Conservation (phyloP, 2,888 invertebrate genomes). For the Branchipolynoe longqiensis region DNA sequence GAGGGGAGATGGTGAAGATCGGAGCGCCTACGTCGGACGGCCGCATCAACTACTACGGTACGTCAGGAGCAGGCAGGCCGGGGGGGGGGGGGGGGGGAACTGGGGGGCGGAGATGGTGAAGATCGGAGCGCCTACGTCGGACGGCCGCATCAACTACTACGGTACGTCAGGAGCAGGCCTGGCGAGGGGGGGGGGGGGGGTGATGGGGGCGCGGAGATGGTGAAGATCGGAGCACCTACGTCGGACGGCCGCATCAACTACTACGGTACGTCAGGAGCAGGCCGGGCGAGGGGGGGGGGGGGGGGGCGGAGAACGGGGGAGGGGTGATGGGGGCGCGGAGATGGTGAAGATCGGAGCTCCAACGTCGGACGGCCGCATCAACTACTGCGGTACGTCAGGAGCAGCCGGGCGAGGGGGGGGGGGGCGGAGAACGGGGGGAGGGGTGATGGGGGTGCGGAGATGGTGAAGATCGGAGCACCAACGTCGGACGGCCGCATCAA, state of each 20-base stretch:
- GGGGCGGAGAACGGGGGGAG: no score
- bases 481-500: conserved; percentile 36
- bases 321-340: conserved; percentile 30
- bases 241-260: conserved; percentile 46
- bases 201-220: conserved; percentile 42
- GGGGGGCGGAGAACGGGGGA: conserved; percentile 12
- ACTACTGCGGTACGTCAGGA: conserved; percentile 48
- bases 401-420: no score
- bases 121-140: background rate
- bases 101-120: conserved; percentile 52
- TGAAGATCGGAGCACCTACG: conserved; percentile 23
- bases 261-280: conserved; percentile 44
- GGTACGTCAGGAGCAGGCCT: no score
- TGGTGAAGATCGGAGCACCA: conserved; percentile 33
- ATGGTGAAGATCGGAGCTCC: conserved; percentile 39
- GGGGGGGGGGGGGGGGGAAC: no score
- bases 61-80: no score
- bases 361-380: conserved; percentile 25
- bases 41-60: conserved; percentile 53
- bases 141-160: conserved; percentile 52
- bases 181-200: no score
- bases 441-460: conserved; percentile 32
- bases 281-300: no score
- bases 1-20: conserved; percentile 38
- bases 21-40: conserved; percentile 26